Conservation (phyloP, 2,888 invertebrate species). For the Tuta absoluta region DNA sequence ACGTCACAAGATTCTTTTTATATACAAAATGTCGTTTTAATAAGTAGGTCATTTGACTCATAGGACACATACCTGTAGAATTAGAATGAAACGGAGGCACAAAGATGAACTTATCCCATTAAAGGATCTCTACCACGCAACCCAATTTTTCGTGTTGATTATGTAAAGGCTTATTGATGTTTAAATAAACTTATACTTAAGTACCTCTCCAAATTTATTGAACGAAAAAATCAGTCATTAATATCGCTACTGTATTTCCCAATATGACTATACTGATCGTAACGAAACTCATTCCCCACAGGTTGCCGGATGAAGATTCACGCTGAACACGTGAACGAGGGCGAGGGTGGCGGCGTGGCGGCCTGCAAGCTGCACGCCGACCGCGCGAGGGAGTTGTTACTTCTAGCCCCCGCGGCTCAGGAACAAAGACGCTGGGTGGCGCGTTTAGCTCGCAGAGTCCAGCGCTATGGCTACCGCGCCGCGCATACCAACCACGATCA, state of each 20-base stretch:
- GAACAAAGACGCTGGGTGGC: slow-evolving; percentile 97
- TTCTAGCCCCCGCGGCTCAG: slow-evolving; percentile 91
- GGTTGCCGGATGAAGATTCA: slow-evolving; percentile 99
- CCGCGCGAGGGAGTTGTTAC: slow-evolving; percentile 96
- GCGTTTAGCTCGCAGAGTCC: slow-evolving; percentile 94
- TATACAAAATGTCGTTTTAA: no score
- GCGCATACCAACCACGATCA: slow-evolving; percentile 83
- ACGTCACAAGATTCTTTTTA: no score
- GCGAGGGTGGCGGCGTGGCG: slow-evolving; percentile 91
- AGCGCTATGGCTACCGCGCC: slow-evolving; percentile 97
- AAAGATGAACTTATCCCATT: no score
- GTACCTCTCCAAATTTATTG: no score
- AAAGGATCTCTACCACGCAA: no score
- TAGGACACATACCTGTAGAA: no score
- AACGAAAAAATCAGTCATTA: no score
- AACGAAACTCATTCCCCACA: slow-evolving; percentile 47
- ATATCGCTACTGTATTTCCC: not conserved
- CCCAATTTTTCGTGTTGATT: no score
- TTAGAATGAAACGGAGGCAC: no score
- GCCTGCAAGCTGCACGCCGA: slow-evolving; percentile 98
- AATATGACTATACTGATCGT: not conserved
- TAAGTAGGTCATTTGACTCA: no score
- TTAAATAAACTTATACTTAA: no score
- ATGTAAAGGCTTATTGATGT: no score
- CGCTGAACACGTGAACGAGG: slow-evolving; percentile 94